Conservation (phyloP, 1,140 invertebrate species). For the Uloborus diversus region DNA sequence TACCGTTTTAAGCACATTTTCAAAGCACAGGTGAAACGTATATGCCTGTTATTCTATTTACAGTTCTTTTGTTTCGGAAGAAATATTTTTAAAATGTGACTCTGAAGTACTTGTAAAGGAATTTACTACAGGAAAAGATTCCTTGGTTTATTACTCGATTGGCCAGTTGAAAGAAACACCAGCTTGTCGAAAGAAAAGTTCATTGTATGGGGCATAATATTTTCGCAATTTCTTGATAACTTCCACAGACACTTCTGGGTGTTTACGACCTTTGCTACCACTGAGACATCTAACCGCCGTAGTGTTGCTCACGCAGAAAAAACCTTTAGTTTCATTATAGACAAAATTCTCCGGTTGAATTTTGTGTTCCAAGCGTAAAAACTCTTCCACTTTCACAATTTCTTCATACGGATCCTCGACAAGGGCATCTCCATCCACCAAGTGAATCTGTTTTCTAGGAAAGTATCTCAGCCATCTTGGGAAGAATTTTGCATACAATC, state of each 20-base stretch:
- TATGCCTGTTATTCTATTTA: no score
- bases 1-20: no score
- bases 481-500: conserved; percentile 86
- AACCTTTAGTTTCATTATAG: conserved; percentile 70
- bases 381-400: conserved; percentile 68
- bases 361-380: conserved; percentile 66
- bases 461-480: conserved; percentile 78
- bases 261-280: conserved; percentile 66
- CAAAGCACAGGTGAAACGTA: no score
- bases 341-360: conserved; percentile 68
- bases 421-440: conserved; percentile 70
- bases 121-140: no score
- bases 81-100: no score
- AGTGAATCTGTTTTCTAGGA: conserved; percentile 67
- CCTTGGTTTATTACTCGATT: conserved; percentile 29
- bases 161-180: conserved; percentile 61
- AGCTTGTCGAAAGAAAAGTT: conserved; percentile 62
- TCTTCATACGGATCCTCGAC: conserved; percentile 68
- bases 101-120: no score
- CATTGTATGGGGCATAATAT: conserved; percentile 64
- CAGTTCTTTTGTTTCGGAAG: no score
- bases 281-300: conserved; percentile 63
- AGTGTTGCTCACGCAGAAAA: conserved; percentile 67
- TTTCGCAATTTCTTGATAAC: conserved; percentile 62
- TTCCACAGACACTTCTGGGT: conserved; percentile 63